Evolutionary conservation across 2,888 invertebrate species (phyloP).

Genomic region (Priocnemis perturbator): DNA sequence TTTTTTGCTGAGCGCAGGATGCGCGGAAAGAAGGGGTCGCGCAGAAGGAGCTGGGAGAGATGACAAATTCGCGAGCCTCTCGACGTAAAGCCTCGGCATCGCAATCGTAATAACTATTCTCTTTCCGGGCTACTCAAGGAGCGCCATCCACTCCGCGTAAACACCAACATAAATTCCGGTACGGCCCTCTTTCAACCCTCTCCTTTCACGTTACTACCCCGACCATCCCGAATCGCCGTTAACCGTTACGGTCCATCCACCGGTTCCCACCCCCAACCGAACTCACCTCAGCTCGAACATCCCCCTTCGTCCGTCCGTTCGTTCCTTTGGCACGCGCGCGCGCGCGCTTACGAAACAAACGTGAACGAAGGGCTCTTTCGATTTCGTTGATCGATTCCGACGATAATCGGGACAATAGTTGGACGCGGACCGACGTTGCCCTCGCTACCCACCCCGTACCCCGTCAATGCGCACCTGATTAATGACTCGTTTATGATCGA

Average conservation of each 20-base stretch:
- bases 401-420: slow-evolving; percentile 42
- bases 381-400: slow-evolving; percentile 48
- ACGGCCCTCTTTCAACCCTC: slow-evolving; percentile 39
- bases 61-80: background rate
- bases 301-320: slow-evolving; percentile 6
- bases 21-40: background rate
- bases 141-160: slow-evolving; percentile 60
- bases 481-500: slow-evolving; percentile 41
- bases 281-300: slow-evolving; percentile 35
- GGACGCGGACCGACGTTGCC: slow-evolving; percentile 11
- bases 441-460: slow-evolving; percentile 5
- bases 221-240: slow-evolving; percentile 51
- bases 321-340: too few relatives aligned
- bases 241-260: slow-evolving; percentile 53
- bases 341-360: slow-evolving; percentile 46
- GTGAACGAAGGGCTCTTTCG: slow-evolving; percentile 25
- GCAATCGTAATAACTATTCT: slow-evolving; percentile 66
- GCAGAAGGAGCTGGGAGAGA: background rate
- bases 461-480: slow-evolving; percentile 28
- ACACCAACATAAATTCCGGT: slow-evolving; percentile 67
- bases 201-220: slow-evolving; percentile 46
- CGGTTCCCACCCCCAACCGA: slow-evolving; percentile 41
- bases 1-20: too few relatives aligned
- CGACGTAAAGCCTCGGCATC: slow-evolving; percentile 8
- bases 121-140: slow-evolving; percentile 39